Conservation (phyloP, 1,140 invertebrate species). For the Achatina immaculata region DNA sequence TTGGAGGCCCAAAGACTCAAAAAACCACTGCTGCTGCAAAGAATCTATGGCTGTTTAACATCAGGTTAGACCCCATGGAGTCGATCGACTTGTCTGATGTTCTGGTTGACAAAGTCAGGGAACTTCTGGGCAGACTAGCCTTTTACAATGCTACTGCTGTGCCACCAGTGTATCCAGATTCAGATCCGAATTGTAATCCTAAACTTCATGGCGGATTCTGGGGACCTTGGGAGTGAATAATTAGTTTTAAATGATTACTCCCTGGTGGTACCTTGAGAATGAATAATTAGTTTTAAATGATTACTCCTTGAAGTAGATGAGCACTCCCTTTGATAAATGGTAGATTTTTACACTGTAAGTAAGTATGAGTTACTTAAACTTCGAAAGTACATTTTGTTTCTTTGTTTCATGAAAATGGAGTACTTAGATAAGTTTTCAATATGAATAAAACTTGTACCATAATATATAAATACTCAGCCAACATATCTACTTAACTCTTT, state of each 20-base stretch:
- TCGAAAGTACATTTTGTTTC: no score
- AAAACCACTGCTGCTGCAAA: constrained; percentile 33
- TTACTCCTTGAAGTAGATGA: no score
- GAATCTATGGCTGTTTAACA: constrained; percentile 63
- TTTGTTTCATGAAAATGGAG: no score
- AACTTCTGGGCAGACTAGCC: constrained; percentile 50
- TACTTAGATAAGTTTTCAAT: no score
- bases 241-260: no score
- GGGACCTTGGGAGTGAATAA: constrained; percentile 58
- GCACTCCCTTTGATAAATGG: no score
- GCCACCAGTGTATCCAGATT: constrained; percentile 45
- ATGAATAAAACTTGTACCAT: no score
- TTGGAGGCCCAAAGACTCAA: not conserved
- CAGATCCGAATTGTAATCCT: constrained; percentile 55
- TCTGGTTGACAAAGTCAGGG: constrained; percentile 44
- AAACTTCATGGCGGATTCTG: constrained; percentile 57
- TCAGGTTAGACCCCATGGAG: constrained; percentile 53
- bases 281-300: no score
- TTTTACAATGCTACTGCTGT: constrained; percentile 56
- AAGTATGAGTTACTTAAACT: no score
- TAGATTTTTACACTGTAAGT: no score
- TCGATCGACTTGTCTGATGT: constrained; percentile 47
- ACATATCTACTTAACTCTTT: no score
- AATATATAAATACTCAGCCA: no score
- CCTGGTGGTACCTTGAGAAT: constrained; percentile 63